phyloP scores from a whole-genome alignment of 2,797 vertebrate genomes.

The Oreochromis mossambicus region DNA sequence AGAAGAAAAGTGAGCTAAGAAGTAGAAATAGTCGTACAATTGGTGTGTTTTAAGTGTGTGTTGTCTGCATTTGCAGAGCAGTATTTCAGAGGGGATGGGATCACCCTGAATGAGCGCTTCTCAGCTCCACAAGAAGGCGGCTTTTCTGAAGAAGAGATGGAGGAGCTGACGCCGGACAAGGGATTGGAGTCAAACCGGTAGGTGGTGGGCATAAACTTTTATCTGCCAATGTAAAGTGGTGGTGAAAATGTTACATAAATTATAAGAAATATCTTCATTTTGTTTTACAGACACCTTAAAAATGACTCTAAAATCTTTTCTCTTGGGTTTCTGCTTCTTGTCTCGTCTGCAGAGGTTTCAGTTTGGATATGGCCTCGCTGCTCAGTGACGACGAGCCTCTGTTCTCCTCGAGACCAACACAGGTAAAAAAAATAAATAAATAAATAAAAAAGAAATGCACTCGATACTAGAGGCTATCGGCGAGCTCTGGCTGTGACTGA shows the following conservation, averaged over 20 bases:
- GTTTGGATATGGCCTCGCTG: conserved; percentile 58
- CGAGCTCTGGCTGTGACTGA: background rate
- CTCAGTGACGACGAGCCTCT: conserved; percentile 72
- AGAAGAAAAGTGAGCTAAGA: background rate
- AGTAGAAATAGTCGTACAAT: fast-evolving
- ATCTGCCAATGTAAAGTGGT: background rate
- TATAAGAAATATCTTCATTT: fast-evolving
- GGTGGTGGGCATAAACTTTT: background rate
- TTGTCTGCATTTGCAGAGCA: conserved; percentile 68
- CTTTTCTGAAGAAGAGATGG: conserved; percentile 36
- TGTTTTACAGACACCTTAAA: fast-evolving
- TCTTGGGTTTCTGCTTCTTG: background rate
- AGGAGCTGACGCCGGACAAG: conserved; percentile 59
- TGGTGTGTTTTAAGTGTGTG: background rate
- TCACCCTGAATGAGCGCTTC: conserved; percentile 89
- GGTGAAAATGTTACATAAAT: fast-evolving
- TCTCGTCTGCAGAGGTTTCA: conserved; percentile 78
- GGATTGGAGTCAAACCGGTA: conserved; percentile 82
- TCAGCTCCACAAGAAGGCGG: conserved; percentile 69
- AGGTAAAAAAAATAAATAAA: conserved; percentile 65
- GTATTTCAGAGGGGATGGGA: conserved; percentile 77
- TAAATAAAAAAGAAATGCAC: background rate
- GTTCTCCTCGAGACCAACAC: conserved; percentile 64
- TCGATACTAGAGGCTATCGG: fast-evolving
- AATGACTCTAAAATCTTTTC: background rate